Percentiles rank a stretch among this genome's conserved stretches.
Conservation (phyloP, 2,113 vertebrate genomes). For the Ageneiosus marmoratus region DNA sequence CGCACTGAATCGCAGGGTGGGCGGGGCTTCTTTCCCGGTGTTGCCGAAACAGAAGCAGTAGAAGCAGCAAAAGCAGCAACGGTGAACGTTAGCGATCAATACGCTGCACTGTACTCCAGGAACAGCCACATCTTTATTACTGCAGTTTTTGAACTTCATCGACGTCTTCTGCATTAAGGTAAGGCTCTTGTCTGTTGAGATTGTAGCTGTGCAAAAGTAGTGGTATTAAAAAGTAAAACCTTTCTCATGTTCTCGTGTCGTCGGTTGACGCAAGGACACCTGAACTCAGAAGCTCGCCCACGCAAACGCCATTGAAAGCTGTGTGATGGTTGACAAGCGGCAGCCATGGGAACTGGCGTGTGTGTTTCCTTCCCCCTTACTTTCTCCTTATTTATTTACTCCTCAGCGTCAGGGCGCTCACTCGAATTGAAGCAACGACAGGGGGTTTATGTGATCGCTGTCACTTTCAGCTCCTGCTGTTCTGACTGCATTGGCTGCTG, state of each 20-base stretch:
- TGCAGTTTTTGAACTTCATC: neutral
- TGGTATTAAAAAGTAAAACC: neutral
- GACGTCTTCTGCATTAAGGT: neutral
- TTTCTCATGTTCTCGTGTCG: neutral
- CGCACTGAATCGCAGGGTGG: neutral
- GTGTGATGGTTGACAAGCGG: slow-evolving; percentile 34
- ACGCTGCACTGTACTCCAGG: neutral
- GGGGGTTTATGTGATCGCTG: neutral
- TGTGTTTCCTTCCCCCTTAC: neutral
- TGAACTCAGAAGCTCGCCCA: neutral
- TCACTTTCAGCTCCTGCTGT: neutral
- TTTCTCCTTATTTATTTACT: neutral
- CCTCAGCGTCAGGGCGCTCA: neutral
- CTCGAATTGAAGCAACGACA: neutral
- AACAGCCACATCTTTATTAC: too few species aligned
- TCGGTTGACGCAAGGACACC: neutral
- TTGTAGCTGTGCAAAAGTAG: neutral
- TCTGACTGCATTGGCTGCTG: neutral
- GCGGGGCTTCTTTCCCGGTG: slow-evolving; percentile 5
- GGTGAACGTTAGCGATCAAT: neutral
- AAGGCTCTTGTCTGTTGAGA: slow-evolving; percentile 25
- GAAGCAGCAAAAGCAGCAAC: too few species aligned
- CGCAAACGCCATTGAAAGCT: slow-evolving; percentile 27
- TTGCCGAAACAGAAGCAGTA: neutral
- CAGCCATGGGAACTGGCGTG: slow-evolving; percentile 26